Evolutionary conservation across 2,888 invertebrate species (phyloP).

Genomic region (Agrotis ipsilon): DNA sequence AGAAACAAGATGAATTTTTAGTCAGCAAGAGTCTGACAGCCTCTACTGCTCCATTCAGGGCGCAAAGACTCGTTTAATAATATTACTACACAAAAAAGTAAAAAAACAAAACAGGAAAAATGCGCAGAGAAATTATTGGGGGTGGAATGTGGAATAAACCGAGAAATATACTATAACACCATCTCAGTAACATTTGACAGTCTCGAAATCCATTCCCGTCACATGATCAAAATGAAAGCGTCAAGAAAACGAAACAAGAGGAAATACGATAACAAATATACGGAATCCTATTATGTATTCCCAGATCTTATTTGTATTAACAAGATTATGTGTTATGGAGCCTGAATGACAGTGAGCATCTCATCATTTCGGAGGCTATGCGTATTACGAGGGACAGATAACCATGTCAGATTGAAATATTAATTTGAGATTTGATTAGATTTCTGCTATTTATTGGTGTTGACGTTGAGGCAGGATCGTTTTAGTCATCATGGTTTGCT

Average conservation of each 20-base stretch:
- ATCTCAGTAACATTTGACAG: slow-evolving; percentile 45
- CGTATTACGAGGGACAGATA: slow-evolving; percentile 50
- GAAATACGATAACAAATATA: slow-evolving; percentile 58
- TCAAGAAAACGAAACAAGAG: slow-evolving; percentile 59
- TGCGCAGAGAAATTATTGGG: slow-evolving; percentile 15
- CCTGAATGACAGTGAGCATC: slow-evolving; percentile 56
- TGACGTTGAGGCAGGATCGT: background rate
- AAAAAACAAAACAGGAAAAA: slow-evolving; percentile 17
- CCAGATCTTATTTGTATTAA: slow-evolving; percentile 67
- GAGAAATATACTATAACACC: slow-evolving; percentile 6
- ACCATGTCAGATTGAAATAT: slow-evolving; percentile 42
- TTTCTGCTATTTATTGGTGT: background rate
- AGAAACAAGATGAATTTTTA: background rate
- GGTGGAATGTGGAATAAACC: too few species aligned
- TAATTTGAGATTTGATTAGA: slow-evolving; percentile 29
- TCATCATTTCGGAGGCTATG: slow-evolving; percentile 60
- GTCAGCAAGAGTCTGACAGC: too few species aligned
- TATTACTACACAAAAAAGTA: too few species aligned
- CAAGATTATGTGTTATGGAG: slow-evolving; percentile 66
- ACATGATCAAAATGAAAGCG: slow-evolving; percentile 53
- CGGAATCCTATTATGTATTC: slow-evolving; percentile 65
- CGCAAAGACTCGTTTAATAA: too few species aligned
- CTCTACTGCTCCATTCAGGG: too few species aligned
- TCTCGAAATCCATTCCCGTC: slow-evolving; percentile 41
- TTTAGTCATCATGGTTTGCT: too few species aligned